phyloP scores from a whole-genome alignment of 2,888 invertebrate genomes.

The Antitype chi region DNA sequence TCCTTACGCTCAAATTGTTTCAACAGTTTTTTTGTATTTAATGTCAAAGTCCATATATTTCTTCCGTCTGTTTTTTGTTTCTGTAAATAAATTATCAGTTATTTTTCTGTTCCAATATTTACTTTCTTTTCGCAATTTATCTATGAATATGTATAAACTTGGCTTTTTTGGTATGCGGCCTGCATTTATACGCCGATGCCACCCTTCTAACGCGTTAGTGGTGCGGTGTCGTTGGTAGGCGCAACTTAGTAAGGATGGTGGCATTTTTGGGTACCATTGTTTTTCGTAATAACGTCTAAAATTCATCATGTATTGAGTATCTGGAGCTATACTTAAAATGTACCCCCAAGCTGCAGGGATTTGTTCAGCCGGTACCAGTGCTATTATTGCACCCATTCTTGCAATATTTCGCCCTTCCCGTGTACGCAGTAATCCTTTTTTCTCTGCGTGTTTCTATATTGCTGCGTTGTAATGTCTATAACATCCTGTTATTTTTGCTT shows the following conservation, averaged over 20 bases:
- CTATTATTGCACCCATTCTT: conserved; percentile 29
- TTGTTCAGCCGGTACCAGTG: conserved; percentile 4
- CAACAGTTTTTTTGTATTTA: conserved; percentile 22
- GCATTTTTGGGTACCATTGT: conserved; percentile 38
- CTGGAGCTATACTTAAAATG: conserved; percentile 22
- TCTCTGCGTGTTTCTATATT: conserved; percentile 29
- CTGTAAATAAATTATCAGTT: conserved; percentile 18
- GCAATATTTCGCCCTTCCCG: conserved; percentile 17
- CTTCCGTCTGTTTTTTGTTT: conserved; percentile 17
- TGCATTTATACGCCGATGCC: conserved; percentile 42
- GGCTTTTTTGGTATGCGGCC: conserved; percentile 35
- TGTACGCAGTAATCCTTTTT: conserved; percentile 7
- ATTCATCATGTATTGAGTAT: conserved; percentile 28
- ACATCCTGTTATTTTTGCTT: conserved; percentile 30
- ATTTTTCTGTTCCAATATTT: conserved; percentile 29
- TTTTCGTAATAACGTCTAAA: conserved; percentile 44
- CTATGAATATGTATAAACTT: conserved; percentile 23
- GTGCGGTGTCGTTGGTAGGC: conserved; percentile 39
- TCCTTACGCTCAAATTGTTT: conserved; percentile 27
- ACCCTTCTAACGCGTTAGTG: conserved; percentile 39
- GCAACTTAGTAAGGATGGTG: conserved; percentile 18
- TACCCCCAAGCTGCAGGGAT: conserved; percentile 25
- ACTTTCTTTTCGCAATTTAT: conserved; percentile 28
- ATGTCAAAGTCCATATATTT: conserved; percentile 33
- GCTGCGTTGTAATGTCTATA: conserved; percentile 29